Base-by-base conservation (phyloP, 2,888 invertebrate species). In the Epinotia demarniana region DNA sequence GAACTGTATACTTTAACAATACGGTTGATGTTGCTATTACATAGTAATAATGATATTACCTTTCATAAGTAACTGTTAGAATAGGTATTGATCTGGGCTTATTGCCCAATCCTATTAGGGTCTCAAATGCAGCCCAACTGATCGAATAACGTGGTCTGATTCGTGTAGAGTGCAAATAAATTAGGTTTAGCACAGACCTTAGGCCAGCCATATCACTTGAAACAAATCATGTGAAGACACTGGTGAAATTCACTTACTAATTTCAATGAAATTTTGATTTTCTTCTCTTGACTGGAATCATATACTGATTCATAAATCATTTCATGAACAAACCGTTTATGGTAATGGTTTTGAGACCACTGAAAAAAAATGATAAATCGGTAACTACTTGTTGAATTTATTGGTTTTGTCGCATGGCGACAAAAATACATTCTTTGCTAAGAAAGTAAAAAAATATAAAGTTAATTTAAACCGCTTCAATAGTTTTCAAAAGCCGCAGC, bases 21-120 rank as follows among this genome's bases (percentile, higher is more conserved):
- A 60, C 46, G 23, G 11, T 11, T 46, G 13, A 69, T 43, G n/a
- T 46, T 16, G 19, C 68, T 23, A 18, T 23, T 12, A 18, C 39
- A 58, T 43, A 19, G 8, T 68, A 16, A 19, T 3, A 3, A 16
- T 13, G 43, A 68, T 68, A 58, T 58, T 16, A 60, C 69, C 23
- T 23, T 60, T n/a, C n/a, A 27, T 69, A 60, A 46, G 58, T 69
- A 19, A 23, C 12, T 58, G 0, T 4, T 58, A 43, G 49, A 49
- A 19, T 60, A 61, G 58, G 53, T 63, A 69, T 74, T 62, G 68
- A 69, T 74, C 49, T 16, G 57, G 57, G 63, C 27, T 70, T 70
- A 75, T 64, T 74, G 62, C 62, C 27, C 46, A 74, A 74, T 69
- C 43, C 69, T 64, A 68, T 74, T 58, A 69, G 16, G 62, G 62